These are phyloP conservation scores for Lepidurus couesii DNA, from an alignment of 1,140 invertebrate genomes.

Conservation along the genomic window DNA sequence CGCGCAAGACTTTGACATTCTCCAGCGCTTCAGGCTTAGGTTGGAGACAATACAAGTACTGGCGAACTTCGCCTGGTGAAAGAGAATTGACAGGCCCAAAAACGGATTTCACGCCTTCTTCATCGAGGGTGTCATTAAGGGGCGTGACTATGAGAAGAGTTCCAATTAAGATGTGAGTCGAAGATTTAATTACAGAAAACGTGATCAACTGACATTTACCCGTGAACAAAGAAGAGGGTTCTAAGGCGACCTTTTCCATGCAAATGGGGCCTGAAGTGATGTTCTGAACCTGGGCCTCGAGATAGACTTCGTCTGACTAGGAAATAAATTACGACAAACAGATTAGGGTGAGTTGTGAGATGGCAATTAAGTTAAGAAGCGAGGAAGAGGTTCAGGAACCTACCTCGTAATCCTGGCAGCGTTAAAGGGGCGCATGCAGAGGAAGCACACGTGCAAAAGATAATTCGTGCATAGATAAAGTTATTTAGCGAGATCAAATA, in stretches of 20 bases:
- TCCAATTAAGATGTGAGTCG: neutral
- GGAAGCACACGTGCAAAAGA: neutral
- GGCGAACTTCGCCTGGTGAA: constrained; percentile 58
- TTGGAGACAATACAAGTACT: constrained; percentile 87
- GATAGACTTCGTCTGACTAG: constrained; percentile 87
- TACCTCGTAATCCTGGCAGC: constrained; percentile 22
- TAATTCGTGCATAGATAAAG: neutral
- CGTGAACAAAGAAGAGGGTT: constrained; percentile 81
- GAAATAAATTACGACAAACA: neutral
- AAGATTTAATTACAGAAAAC: neutral
- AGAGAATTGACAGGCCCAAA: constrained; percentile 81
- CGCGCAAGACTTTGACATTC: constrained; percentile 67
- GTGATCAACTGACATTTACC: constrained; percentile 45
- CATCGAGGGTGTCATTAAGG: constrained; percentile 10
- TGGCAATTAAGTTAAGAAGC: constrained; percentile 22
- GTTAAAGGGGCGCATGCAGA: constrained; percentile 8
- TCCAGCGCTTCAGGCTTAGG: constrained; percentile 66
- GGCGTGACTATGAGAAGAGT: neutral
- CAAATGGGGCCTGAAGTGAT: constrained; percentile 82
- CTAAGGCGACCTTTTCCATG: constrained; percentile 83
- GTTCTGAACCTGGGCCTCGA: constrained; percentile 96
- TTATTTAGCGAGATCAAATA: constrained; percentile 15
- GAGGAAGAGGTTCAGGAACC: neutral
- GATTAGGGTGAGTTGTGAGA: neutral
- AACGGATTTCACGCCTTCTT: constrained; percentile 59